These are phyloP conservation scores for Arrhopalites spinosus DNA, from an alignment of 2,888 invertebrate genomes.

Conservation along the genomic window DNA sequence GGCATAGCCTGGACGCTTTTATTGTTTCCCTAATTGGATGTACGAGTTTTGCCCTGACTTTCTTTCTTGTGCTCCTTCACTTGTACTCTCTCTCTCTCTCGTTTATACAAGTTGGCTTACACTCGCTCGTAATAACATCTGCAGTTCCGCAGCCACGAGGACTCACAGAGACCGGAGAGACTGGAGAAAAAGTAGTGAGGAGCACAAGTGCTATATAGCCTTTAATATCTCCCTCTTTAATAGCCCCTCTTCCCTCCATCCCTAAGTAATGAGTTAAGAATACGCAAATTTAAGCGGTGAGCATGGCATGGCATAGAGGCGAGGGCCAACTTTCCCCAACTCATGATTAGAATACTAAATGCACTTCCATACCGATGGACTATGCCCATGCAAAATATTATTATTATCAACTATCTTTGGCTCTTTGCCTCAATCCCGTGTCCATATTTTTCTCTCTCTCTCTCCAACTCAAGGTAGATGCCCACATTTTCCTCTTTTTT, in stretches of 20 bases:
- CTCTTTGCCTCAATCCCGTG: neutral
- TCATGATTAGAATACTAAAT: conserved; percentile 45
- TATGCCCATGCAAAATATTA: neutral
- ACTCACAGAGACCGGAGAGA: too few relatives aligned
- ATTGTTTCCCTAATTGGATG: conserved; percentile 41
- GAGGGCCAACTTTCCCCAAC: conserved; percentile 32
- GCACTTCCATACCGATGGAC: neutral
- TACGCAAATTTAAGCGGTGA: conserved; percentile 38
- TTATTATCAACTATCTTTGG: too few relatives aligned
- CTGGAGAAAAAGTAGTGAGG: too few relatives aligned
- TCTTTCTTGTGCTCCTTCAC: neutral
- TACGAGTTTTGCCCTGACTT: conserved; percentile 15
- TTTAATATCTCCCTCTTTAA: neutral
- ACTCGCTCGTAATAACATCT: too few relatives aligned
- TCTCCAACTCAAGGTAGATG: neutral
- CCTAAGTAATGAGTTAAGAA: conserved; percentile 42
- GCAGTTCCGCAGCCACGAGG: too few relatives aligned
- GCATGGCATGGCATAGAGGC: conserved; percentile 8
- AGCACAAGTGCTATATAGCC: too few relatives aligned
- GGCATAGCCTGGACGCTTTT: conserved; percentile 14
- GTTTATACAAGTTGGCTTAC: neutral
- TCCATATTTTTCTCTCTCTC: neutral
- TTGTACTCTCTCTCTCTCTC: neutral
- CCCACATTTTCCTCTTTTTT: neutral
- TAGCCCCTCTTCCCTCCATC: conserved; percentile 19